These are phyloP conservation scores for Aporrectodea caliginosa DNA, from an alignment of 1,140 invertebrate genomes.

Conservation along the genomic window DNA sequence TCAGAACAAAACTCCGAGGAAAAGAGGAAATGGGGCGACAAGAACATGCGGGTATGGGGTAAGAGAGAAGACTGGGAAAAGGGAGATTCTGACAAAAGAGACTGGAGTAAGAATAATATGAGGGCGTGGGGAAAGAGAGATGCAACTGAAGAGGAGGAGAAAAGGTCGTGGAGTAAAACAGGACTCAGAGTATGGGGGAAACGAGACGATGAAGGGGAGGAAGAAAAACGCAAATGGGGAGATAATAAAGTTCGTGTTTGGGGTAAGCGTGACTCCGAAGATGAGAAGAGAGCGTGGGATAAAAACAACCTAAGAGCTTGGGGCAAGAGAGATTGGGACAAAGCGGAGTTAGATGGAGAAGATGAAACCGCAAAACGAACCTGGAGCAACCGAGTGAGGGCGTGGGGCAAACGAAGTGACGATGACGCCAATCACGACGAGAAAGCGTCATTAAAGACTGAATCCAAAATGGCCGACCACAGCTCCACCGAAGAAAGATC, in stretches of 20 bases:
- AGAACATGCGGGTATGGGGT: not conserved
- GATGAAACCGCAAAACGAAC: not conserved
- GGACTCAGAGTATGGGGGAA: not conserved
- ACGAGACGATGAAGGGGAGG: not conserved
- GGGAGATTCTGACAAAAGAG: too few relatives aligned
- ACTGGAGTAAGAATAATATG: not conserved
- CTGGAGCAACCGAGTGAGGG: not conserved
- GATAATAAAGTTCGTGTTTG: not conserved
- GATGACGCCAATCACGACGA: not conserved
- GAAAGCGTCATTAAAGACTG: too few relatives aligned
- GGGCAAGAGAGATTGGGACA: slow-evolving; percentile 1
- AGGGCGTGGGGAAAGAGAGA: not conserved
- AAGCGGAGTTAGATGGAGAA: not conserved
- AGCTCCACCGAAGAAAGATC: too few relatives aligned
- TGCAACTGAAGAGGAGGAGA: not conserved
- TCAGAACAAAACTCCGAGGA: not conserved
- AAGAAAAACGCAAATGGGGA: not conserved
- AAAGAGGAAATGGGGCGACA: not conserved
- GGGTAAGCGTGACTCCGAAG: not conserved
- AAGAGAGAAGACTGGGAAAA: not conserved
- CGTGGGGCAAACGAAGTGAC: not conserved
- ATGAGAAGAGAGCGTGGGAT: not conserved
- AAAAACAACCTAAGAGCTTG: not conserved
- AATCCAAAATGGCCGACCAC: not conserved
- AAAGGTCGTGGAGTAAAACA: not conserved